These are phyloP conservation scores for Gobionotothen gibberifrons DNA, from an alignment of 2,797 vertebrate genomes.

Conservation along the genomic window DNA sequence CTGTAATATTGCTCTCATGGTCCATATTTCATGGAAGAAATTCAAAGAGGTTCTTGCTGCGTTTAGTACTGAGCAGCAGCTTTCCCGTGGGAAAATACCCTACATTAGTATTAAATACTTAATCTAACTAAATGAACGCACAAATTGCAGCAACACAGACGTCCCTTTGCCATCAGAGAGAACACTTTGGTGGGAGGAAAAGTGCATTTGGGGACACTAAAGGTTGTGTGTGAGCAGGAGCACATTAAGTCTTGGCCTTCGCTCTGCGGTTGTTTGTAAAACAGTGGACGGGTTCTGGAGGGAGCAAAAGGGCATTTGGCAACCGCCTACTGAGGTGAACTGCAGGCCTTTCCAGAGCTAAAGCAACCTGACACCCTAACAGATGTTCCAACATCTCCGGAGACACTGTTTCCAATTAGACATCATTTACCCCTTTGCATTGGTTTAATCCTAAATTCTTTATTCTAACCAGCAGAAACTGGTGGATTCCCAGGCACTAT, in stretches of 20 bases:
- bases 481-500: constrained; percentile 55
- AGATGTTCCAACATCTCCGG: constrained; percentile 84
- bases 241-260: constrained; percentile 39
- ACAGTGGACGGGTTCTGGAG: constrained; percentile 69
- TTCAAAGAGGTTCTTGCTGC: constrained; percentile 14
- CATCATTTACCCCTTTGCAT: constrained; percentile 61
- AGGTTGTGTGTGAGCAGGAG: constrained; percentile 19
- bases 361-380: constrained; percentile 80
- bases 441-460: constrained; percentile 59
- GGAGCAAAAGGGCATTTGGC: constrained; percentile 62
- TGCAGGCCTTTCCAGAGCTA: constrained; percentile 75
- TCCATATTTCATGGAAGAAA: constrained; percentile 46
- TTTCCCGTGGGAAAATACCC: constrained; percentile 53
- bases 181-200: constrained; percentile 42
- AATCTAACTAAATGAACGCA: constrained; percentile 55
- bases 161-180: constrained; percentile 14
- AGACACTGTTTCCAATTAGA: constrained; percentile 80
- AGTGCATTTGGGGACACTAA: constrained; percentile 62
- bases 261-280: constrained; percentile 69
- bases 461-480: constrained; percentile 62
- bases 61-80: constrained; percentile 15
- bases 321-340: constrained; percentile 79
- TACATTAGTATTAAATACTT: constrained; percentile 43
- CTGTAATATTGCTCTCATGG: constrained; percentile 45
- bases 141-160: constrained; percentile 51